Base-by-base conservation (phyloP, 2,888 invertebrate species). In the Limnephilus lunatus region DNA sequence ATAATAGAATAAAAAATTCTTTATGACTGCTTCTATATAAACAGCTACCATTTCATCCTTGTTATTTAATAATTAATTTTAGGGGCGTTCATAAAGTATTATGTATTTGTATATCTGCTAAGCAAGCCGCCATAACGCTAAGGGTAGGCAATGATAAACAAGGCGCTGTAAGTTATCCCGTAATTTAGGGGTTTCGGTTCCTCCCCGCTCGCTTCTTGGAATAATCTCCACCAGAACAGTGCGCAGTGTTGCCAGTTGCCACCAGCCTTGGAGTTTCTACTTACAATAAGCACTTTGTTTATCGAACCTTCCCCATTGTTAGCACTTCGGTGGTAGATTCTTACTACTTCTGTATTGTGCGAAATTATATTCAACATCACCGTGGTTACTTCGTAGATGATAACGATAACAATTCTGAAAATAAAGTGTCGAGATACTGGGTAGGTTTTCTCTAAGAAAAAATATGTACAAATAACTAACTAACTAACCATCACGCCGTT, bases 131-230 rank as follows among this genome's bases (percentile, higher is more conserved):
- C 32, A 68, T 68, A 68, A 68, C 25, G 35, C 82, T 83, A 35
- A 83, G 82, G 82, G 82, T 83, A 32, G 82, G 31, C 82, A 83
- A 83, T 83, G 82, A 83, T 83, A 83, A 83, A 83, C 82, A 32
- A 32, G 31, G 31, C 82, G 82, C 19, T 83, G 31, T 83, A 83
- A 83, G 82, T 83, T 83, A 83, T 83, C 82, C 31, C 32, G 82
- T 83, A 83, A 83, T 83, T 35, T 83, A 32, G 19, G 32, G 82
- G 82, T 83, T 83, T 31, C 82, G 32, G 31, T 32, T 83, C 82
- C 82, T 83, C 32, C 82, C 31, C 82, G 82, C 82, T 83, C 32
- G 82, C 68, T 25, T 68, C 68, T 68, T n/a, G 68, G 68, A 25
- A 68, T 68, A 68, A 68, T 68, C 68, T 68, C 25, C n/a, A 68